phyloP scores from a whole-genome alignment of 1,140 invertebrate genomes.

The Capitella teleta region DNA sequence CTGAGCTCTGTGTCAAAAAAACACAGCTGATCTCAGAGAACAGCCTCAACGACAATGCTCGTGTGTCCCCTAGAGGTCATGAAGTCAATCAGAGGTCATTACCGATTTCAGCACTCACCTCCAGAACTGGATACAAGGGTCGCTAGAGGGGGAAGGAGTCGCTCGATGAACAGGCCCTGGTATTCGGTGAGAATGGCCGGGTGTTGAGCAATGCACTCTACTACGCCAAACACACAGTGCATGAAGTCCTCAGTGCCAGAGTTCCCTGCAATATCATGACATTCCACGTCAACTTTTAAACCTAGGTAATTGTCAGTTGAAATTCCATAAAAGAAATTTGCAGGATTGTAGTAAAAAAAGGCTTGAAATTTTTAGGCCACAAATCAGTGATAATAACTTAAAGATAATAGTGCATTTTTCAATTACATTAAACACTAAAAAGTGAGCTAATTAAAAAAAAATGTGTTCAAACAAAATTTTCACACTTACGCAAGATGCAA shows the following conservation, averaged over 20 bases:
- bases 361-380: too few relatives aligned
- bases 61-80: constrained; percentile 18
- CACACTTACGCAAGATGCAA: too few relatives aligned
- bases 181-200: constrained; percentile 28
- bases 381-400: too few relatives aligned
- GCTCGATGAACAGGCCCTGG: constrained; percentile 25
- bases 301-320: too few relatives aligned
- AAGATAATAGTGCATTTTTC: too few relatives aligned
- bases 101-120: constrained; percentile 17
- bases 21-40: constrained; percentile 35
- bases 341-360: too few relatives aligned
- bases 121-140: constrained; percentile 27
- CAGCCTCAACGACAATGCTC: constrained; percentile 26
- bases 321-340: too few relatives aligned
- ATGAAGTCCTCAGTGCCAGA: constrained; percentile 31
- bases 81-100: neutral
- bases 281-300: too few relatives aligned
- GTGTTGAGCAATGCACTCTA: constrained; percentile 36
- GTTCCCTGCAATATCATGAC: constrained; percentile 18
- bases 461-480: neutral
- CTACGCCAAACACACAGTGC: constrained; percentile 26
- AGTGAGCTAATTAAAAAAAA: neutral
- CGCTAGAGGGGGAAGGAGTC: constrained; percentile 25
- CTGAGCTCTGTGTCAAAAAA: constrained; percentile 25
- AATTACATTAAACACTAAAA: too few relatives aligned